Evolutionary conservation across 2,888 invertebrate genomes (phyloP).

Genomic region (Resseliella maxima): DNA sequence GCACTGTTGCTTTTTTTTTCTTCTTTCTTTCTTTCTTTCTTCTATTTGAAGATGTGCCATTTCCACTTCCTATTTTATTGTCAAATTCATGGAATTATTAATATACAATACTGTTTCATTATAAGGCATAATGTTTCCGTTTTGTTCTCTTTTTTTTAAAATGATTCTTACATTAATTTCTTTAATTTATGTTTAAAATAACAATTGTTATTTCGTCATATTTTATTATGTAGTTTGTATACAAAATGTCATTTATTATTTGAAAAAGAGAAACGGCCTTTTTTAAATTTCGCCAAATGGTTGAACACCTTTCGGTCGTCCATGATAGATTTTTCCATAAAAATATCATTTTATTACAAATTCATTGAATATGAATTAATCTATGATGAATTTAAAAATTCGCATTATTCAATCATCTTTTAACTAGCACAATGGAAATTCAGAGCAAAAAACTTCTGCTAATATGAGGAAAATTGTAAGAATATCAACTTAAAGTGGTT

Average conservation of each 20-base stretch:
- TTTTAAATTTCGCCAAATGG: background rate
- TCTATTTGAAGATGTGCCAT: slow-evolving; percentile 12
- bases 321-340: background rate
- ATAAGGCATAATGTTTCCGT: background rate
- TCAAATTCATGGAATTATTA: slow-evolving; percentile 16
- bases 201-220: no score
- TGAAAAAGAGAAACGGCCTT: background rate
- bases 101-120: background rate
- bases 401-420: no score
- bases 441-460: no score
- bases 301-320: slow-evolving; percentile 23
- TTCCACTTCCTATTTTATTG: slow-evolving; percentile 9
- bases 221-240: background rate
- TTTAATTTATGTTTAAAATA: no score
- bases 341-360: background rate
- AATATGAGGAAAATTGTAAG: no score
- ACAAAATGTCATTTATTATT: background rate
- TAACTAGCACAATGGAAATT: no score
- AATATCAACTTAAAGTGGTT: no score
- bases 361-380: background rate
- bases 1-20: background rate
- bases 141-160: background rate
- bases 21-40: no score
- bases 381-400: no score
- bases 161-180: background rate